Base-by-base conservation (phyloP, 2,888 invertebrate species). In the Heliconius ethilla region DNA sequence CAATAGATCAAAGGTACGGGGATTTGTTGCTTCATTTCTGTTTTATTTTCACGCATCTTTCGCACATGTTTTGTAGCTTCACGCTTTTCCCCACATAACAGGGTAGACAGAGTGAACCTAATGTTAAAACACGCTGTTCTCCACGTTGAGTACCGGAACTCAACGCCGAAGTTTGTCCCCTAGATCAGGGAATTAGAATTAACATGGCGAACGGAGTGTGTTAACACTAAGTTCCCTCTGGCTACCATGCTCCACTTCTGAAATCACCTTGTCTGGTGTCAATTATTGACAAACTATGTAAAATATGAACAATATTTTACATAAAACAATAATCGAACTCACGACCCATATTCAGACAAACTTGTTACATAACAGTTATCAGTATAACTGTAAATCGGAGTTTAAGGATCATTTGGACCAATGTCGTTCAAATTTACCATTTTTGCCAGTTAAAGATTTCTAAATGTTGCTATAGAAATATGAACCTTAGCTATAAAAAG, bases 401-500 rank as follows among this genome's bases (percentile, higher is more conserved):
- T 59, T 37, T 59, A 59, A 59, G 15, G 59, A 37, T 59, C 59
- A 37, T 72, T 72, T 59, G 15, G 59, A 25, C 59, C 11, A 72
- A 59, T 55, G 55, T 72, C 33, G 59, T 37, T 37, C 13, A 51
- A 72, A 72, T 59, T 55, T 55, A 29, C 51, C 55, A 29, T 59
- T 59, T n/a, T 59, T 9, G 15, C n/a, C 22, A 51, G 67, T 67
- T 37, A 40, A 45, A 69, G 25, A 13, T 25, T 27, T n/a, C 22
- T 1, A 7, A n/a, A 37, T 33, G n/a, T 33, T 55, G 55, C 25
- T 37, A 25, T 4, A 10, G 4, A 15, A 72, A 59, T 59, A n/a
- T 37, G 2, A n/a, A 7, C 37, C n/a, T 25, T 72, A 72, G 1
- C 9, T 0, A 0, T 4, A 7, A 9, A 3, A 0, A 0, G 1